These are phyloP conservation scores for Drosophila asahinai DNA, from an alignment of 1,140 invertebrate genomes.

Conservation along the genomic window DNA sequence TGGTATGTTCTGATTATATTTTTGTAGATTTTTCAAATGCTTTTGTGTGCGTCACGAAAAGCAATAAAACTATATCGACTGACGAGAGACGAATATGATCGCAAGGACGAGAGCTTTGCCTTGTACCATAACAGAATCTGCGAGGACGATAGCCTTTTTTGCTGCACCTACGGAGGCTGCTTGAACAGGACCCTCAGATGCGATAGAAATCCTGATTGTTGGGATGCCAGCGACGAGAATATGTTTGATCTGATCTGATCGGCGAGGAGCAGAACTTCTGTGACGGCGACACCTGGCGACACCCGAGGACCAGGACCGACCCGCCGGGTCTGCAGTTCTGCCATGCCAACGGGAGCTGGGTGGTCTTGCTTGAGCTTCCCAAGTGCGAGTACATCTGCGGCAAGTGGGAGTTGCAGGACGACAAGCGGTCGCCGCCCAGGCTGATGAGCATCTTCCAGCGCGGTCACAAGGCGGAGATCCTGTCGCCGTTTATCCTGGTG, in stretches of 20 bases:
- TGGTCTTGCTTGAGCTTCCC: not conserved
- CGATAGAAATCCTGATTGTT: slow-evolving; percentile 19
- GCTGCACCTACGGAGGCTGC: no score
- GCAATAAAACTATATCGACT: no score
- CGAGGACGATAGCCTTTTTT: no score
- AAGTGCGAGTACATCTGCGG: slow-evolving; percentile 9
- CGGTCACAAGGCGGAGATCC: not conserved
- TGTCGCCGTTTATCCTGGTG: slow-evolving; percentile 39
- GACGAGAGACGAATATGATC: no score
- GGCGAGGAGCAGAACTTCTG: no score
- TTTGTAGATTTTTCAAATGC: not conserved
- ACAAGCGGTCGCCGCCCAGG: slow-evolving; percentile 32
- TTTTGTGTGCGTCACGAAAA: no score
- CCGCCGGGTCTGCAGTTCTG: slow-evolving; percentile 8
- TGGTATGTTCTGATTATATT: not conserved
- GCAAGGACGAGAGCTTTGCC: no score
- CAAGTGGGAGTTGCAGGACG: not conserved
- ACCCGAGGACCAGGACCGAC: not conserved
- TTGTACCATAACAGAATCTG: no score
- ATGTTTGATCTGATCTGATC: not conserved
- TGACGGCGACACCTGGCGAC: no score
- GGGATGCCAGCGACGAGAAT: slow-evolving; percentile 44
- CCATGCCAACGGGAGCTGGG: slow-evolving; percentile 13
- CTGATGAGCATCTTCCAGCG: slow-evolving; percentile 45
- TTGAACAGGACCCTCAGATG: not conserved